These are phyloP conservation scores for Eumacrocentrus americanus DNA, from an alignment of 2,888 invertebrate species.

Conservation along the genomic window DNA sequence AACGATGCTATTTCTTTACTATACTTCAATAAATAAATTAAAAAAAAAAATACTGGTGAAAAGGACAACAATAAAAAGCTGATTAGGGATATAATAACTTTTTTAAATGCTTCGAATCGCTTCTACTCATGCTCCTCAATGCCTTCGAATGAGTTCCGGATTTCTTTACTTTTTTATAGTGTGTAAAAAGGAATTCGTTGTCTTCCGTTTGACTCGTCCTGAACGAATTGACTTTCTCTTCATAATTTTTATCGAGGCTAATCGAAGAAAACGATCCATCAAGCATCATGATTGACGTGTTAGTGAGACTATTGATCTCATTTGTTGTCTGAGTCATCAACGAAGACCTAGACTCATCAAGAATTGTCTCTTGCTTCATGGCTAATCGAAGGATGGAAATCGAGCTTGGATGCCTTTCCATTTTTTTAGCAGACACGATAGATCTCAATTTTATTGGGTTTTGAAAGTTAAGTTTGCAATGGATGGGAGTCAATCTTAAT, in stretches of 20 bases:
- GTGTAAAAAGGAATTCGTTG: background rate
- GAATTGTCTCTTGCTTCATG: background rate
- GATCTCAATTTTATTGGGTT: slow-evolving; percentile 11
- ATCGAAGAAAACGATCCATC: background rate
- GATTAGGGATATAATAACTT: background rate
- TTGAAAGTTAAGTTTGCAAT: background rate
- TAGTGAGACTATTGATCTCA: background rate
- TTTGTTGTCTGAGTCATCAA: background rate
- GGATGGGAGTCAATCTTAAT: slow-evolving; percentile 16
- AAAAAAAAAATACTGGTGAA: slow-evolving; percentile 2
- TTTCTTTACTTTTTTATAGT: background rate
- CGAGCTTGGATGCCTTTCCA: no score
- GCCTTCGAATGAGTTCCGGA: background rate
- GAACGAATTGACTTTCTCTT: slow-evolving; percentile 2
- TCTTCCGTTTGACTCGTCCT: background rate
- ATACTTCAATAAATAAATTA: background rate
- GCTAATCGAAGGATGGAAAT: no score
- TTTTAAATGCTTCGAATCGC: background rate
- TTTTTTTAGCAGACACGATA: no score
- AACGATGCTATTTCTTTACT: no score
- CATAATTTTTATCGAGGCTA: background rate
- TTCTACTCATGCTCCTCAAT: background rate
- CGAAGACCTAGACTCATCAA: background rate
- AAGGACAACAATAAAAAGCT: background rate
- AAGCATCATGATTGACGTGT: background rate